Base-by-base conservation (phyloP, 1,140 invertebrate species). In the Danaus melanippus region DNA sequence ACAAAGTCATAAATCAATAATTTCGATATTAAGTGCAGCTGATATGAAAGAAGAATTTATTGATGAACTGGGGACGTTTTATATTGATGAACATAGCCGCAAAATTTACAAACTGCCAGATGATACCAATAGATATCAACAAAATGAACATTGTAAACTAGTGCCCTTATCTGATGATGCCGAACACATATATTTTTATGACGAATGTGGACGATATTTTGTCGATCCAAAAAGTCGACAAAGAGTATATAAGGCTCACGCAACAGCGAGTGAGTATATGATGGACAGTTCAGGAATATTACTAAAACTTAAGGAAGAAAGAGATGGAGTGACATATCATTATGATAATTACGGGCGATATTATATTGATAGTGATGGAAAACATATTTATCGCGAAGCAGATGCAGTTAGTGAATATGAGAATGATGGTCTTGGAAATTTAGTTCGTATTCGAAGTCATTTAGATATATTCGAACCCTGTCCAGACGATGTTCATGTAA, bases 171-270 rank as follows among this genome's bases (percentile, higher is more conserved):
- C 66, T 49, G 84, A 85, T 62, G 82, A 86, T 66, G 47, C 32
- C 41, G 69, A 79, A 9, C 72, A 83, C 56, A 53, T 85, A 50
- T 86, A 81, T 63, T 86, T 68, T 62, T 86, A 79, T 56, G 84
- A 86, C 58, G 79, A 84, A 60, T 86, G 82, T 71, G 84, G 84
- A 9, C 68, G 84, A 42, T 84, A 86, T 63, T 86, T 70, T 61
- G 55, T 84, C n/a, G 73, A 86, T 51, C 12, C 59, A 8, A 74
- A 72, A 48, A 78, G 70, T 12, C 71, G 69, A 48, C 70, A 81
- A 66, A 67, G 78, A 57, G 62, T 85, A 39, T 86, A 86, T 55
- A 86, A 84, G 71, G 80, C 80, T 45, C 66, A 79, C 53, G 67
- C 62, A 42, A 74, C 69, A 53, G 71, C 77, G 0, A 86, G 81